phyloP scores from a whole-genome alignment of 2,888 invertebrate species.

The Gerris lacustris region DNA sequence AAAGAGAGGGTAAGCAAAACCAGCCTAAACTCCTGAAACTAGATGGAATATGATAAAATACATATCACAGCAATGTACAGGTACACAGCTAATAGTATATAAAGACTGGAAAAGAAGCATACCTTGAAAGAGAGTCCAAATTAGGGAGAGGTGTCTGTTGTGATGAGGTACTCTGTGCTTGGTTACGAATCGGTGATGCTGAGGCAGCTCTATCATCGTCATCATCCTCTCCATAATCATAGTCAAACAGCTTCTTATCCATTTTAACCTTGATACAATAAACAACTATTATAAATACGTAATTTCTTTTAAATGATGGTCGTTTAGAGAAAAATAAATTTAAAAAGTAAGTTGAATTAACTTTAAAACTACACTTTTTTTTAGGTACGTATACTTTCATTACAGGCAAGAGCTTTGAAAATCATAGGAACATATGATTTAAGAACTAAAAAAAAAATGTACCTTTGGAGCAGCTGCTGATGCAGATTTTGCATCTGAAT shows the following conservation, averaged over 20 bases:
- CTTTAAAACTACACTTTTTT: too few relatives aligned
- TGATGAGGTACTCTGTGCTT: not conserved
- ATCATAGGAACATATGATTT: too few relatives aligned
- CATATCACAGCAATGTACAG: too few relatives aligned
- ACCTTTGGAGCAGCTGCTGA: constrained; percentile 39
- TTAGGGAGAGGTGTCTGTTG: constrained; percentile 19
- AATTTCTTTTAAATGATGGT: not conserved
- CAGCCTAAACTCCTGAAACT: too few relatives aligned
- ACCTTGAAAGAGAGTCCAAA: constrained; percentile 40
- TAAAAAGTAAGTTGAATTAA: not conserved
- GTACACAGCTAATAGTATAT: too few relatives aligned
- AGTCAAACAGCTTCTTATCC: constrained; percentile 73
- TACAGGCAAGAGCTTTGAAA: too few relatives aligned
- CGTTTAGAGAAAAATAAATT: constrained; percentile 6
- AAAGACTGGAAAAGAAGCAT: constrained; percentile 16
- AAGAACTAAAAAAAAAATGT: too few relatives aligned
- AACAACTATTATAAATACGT: not conserved
- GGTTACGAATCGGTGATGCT: constrained; percentile 13
- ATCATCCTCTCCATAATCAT: constrained; percentile 85
- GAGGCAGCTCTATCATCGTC: constrained; percentile 47
- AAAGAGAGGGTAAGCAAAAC: too few relatives aligned
- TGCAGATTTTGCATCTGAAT: constrained; percentile 44
- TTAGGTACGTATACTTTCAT: too few relatives aligned
- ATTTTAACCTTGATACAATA: constrained; percentile 47
- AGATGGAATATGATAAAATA: too few relatives aligned